A percentile compares a stretch with the other conserved stretches of the same genome.
Evolutionary conservation across 2,797 vertebrate species (phyloP).

Genomic region (Enteromius anoplus): DNA sequence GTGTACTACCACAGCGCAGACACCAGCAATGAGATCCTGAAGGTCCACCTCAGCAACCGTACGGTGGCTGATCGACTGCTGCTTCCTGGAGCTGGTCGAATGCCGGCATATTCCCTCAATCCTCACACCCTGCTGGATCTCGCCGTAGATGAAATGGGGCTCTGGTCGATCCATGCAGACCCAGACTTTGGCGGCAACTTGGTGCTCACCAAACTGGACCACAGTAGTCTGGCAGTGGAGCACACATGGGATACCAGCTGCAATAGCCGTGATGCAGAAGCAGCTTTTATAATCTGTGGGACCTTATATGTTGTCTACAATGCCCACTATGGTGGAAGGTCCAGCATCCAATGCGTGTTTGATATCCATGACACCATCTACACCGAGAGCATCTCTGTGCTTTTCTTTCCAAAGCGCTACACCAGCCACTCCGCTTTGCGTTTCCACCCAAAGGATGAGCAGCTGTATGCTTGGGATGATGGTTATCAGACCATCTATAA

Average conservation of each 20-base stretch:
- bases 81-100: conserved; percentile 82
- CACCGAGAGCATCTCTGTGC: conserved; percentile 69
- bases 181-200: conserved; percentile 81
- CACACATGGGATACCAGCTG: conserved; percentile 90
- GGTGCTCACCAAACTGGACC: conserved; percentile 88
- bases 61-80: conserved; percentile 79
- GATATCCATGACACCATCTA: conserved; percentile 80
- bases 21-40: conserved; percentile 88
- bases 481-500: conserved; percentile 93
- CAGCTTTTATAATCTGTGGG: conserved; percentile 90
- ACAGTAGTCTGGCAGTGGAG: conserved; percentile 77
- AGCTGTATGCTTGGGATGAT: conserved; percentile 93
- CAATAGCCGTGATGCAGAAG: conserved; percentile 85
- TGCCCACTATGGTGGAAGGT: conserved; percentile 81
- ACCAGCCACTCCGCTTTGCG: conserved; percentile 86
- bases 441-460: conserved; percentile 87
- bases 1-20: conserved; percentile 88
- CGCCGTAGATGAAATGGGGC: conserved; percentile 90
- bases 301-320: conserved; percentile 91
- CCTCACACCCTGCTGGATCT: conserved; percentile 87
- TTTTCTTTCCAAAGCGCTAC: conserved; percentile 88
- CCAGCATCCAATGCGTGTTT: conserved; percentile 86
- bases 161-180: conserved; percentile 91
- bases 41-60: conserved; percentile 82
- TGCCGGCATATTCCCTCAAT: conserved; percentile 84